These are phyloP conservation scores for Dastarcus helophoroides DNA, from an alignment of 2,888 invertebrate genomes.

Conservation along the genomic window DNA sequence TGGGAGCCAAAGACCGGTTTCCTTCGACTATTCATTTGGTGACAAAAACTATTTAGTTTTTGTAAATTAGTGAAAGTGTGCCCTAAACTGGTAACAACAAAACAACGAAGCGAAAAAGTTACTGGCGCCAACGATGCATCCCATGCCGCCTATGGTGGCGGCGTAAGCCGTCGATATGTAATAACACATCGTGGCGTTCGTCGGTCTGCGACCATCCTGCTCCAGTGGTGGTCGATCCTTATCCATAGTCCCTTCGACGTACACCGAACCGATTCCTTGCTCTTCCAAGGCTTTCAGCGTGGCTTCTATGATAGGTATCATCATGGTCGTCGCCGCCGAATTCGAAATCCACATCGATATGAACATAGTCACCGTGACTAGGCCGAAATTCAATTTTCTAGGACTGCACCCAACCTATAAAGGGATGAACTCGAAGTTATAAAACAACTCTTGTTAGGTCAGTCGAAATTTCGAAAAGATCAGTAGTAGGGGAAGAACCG, in stretches of 20 bases:
- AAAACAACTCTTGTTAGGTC: not conserved
- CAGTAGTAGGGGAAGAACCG: no score
- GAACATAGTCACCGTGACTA: constrained; percentile 80
- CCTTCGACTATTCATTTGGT: no score
- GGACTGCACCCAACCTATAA: constrained; percentile 24
- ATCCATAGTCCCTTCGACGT: no score
- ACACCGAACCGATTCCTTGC: constrained; percentile 54
- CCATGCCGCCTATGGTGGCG: constrained; percentile 10
- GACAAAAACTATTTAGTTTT: no score
- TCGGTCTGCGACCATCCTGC: constrained; percentile 8
- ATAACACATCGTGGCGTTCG: constrained; percentile 9
- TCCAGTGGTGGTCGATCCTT: no score
- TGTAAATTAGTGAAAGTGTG: no score
- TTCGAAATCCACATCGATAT: constrained; percentile 93
- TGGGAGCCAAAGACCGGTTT: no score
- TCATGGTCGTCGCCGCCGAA: constrained; percentile 83
- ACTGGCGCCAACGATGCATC: constrained; percentile 7
- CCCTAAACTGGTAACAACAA: not conserved
- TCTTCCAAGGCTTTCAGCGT: constrained; percentile 67
- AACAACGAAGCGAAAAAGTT: not conserved
- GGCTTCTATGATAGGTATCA: constrained; percentile 79
- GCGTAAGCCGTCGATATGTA: constrained; percentile 9
- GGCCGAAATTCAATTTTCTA: constrained; percentile 62
- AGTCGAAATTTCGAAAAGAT: not conserved
- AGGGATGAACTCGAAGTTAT: not conserved